Base-by-base conservation (phyloP, 1,140 invertebrate species). In the Drosophila grimshawi region DNA sequence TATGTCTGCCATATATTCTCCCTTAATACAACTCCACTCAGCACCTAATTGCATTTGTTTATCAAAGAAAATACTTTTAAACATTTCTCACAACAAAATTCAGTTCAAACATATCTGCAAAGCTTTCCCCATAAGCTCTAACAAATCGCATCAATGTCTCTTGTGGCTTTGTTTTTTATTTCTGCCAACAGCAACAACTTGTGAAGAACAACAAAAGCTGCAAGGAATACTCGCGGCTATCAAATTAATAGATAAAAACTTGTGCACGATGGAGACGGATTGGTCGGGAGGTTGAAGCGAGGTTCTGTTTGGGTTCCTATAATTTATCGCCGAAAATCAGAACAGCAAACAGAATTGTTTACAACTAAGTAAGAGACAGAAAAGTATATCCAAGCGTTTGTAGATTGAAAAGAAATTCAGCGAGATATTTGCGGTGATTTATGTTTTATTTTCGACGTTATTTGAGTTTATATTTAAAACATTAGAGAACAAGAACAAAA, bases 391-490 rank as follows among this genome's bases (percentile, higher is more conserved):
- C n/a, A 3, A 52, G 56, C 72, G 57, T 53, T 52, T 73, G 60
- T 71, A 63, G 85, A 88, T 88, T 89, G 83, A 88, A 89, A 83
- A 80, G 80, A 89, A 89, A 88, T 80, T 78, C 77, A 70, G 65
- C 66, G 82, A 79, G 78, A 86, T 82, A 86, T 86, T 76, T 86
- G 46, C 52, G 51, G 70, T 89, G 83, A 88, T 88, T 88, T 88
- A 88, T 89, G 80, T 61, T 74, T 80, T 86, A 88, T 88, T 88
- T 86, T 88, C 72, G 65, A 81, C 85, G 78, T 89, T 88, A 88
- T 88, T 77, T 81, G 85, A 89, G 83, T 88, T 80, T 89, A 88
- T 88, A 89, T 88, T 89, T 89, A 88, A 88, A 89, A 71, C 83
- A 86, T 86, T 86, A 89, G 80, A 76, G 67, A 80, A 67, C 68